A percentile compares a stretch with the other conserved stretches of the same genome.
These are phyloP conservation scores for Opisthocomus hoazin DNA, from an alignment of 2,113 vertebrate genomes.

Conservation along the genomic window DNA sequence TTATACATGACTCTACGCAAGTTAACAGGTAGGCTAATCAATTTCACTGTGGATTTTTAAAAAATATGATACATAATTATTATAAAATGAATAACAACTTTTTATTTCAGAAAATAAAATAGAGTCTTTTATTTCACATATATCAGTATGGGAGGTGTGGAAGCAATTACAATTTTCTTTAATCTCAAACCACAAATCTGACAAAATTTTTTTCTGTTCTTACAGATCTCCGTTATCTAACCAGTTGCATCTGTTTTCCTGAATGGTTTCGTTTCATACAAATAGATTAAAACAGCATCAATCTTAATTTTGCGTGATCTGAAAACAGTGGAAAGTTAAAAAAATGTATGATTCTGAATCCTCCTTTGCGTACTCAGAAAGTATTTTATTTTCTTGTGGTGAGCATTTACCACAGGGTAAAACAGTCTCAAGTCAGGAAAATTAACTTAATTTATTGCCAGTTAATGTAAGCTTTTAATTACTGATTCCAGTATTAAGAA, in stretches of 20 bases:
- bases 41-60: accelerated
- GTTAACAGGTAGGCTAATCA: background rate
- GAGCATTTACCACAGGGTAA: background rate
- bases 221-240: background rate
- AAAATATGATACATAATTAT: background rate
- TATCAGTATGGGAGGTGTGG: background rate
- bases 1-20: background rate
- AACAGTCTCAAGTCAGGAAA: background rate
- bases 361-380: background rate
- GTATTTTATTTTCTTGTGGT: background rate
- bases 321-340: background rate
- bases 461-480: background rate
- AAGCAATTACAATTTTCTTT: background rate
- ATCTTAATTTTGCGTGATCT: background rate
- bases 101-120: background rate
- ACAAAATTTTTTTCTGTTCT: background rate
- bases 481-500: background rate
- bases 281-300: background rate
- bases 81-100: background rate
- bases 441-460: background rate
- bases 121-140: background rate
- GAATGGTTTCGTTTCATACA: background rate
- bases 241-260: background rate
- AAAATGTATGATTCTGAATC: background rate
- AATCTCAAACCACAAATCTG: background rate